Percentiles rank a stretch among this genome's conserved stretches.
Conservation (phyloP, 2,888 invertebrate species). For the Chymomyza amoena region DNA sequence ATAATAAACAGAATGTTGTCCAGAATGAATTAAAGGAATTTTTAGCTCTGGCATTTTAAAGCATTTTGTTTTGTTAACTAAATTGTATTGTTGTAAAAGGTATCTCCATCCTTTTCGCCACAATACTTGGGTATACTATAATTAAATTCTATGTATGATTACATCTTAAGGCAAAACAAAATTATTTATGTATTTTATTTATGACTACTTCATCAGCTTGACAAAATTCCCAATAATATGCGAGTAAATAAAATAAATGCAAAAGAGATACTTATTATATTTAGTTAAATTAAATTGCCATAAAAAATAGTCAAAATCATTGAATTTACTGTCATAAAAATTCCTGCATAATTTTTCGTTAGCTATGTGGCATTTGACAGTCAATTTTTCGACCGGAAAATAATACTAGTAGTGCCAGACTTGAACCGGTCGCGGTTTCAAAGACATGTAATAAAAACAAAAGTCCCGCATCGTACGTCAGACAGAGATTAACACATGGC, state of each 20-base stretch:
- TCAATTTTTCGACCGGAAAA: conserved; percentile 52
- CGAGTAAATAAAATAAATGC: background rate
- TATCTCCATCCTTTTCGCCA: no score
- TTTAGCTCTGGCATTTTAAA: no score
- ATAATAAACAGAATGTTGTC: background rate
- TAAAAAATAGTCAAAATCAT: conserved; percentile 45
- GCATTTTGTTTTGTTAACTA: no score
- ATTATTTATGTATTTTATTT: background rate
- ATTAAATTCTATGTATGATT: no score
- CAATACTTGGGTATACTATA: no score
- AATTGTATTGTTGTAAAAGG: no score
- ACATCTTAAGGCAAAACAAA: no score
- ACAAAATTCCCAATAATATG: background rate
- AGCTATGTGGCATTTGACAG: conserved; percentile 1
- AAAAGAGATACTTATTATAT: background rate
- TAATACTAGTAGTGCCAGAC: conserved; percentile 30
- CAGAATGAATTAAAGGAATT: background rate
- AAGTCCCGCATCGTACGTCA: conserved; percentile 43
- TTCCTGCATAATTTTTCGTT: conserved; percentile 62
- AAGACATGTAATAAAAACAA: conserved; percentile 58
- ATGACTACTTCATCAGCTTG: background rate
- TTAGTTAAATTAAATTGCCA: background rate
- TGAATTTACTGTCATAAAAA: conserved; percentile 57
- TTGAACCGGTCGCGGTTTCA: conserved; percentile 59
- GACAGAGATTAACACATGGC: conserved; percentile 56